These are phyloP conservation scores for Pelmatolapia mariae DNA, from an alignment of 2,113 vertebrate genomes.

Conservation along the genomic window DNA sequence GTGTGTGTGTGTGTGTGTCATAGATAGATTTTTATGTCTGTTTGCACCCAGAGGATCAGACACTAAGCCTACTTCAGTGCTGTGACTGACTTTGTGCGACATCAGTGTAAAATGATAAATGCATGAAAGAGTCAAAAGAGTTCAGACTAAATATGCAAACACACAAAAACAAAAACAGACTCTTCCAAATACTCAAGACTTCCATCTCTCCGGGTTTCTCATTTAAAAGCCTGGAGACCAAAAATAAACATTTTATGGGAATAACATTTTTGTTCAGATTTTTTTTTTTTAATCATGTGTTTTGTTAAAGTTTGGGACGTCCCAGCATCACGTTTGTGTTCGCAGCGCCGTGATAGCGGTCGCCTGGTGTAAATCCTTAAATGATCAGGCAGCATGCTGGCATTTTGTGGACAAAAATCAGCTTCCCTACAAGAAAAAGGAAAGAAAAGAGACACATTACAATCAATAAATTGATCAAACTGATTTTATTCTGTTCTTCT, in stretches of 20 bases:
- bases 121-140: neutral
- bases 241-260: neutral
- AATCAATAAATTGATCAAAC: neutral
- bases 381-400: neutral
- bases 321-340: neutral
- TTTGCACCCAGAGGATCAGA: neutral
- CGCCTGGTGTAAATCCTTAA: neutral
- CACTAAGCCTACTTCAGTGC: neutral
- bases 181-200: neutral
- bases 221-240: fast-evolving
- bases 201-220: neutral
- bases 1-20: neutral
- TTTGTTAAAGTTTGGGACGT: neutral
- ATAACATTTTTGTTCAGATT: neutral
- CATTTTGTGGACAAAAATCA: neutral
- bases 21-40: fast-evolving
- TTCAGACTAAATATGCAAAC: neutral
- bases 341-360: fast-evolving
- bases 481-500: too few species aligned
- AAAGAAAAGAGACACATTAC: neutral
- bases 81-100: neutral
- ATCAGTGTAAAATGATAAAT: neutral
- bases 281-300: neutral
- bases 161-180: neutral
- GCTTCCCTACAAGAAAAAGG: neutral